A percentile compares a stretch with the other conserved stretches of the same genome.
Conservation (phyloP, 2,888 invertebrate species). For the Rhingia rostrata region DNA sequence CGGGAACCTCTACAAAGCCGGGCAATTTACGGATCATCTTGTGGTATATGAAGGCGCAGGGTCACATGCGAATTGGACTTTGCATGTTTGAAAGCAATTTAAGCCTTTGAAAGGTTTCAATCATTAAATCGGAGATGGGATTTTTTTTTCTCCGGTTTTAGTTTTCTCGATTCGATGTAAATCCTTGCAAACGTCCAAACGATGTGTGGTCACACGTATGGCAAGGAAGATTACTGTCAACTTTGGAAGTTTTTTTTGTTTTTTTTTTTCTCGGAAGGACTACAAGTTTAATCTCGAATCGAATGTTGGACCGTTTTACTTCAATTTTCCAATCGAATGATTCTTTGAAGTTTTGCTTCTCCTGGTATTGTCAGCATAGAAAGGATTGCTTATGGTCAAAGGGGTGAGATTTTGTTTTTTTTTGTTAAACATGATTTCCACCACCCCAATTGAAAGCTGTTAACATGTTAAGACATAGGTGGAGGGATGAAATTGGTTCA, state of each 20-base stretch:
- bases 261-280: not conserved
- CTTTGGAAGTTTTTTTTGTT: conserved; percentile 24
- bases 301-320: conserved; percentile 27
- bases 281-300: conserved; percentile 40
- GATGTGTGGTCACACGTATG: conserved; percentile 61
- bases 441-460: conserved; percentile 25
- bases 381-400: conserved; percentile 45
- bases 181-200: conserved; percentile 32
- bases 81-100: conserved; percentile 67
- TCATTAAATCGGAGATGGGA: conserved; percentile 24
- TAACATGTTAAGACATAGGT: conserved; percentile 38
- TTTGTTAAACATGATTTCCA: conserved; percentile 2
- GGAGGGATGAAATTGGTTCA: not conserved
- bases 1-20: conserved; percentile 8
- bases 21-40: conserved; percentile 38
- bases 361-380: conserved; percentile 32
- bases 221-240: conserved; percentile 64
- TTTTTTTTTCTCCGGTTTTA: conserved; percentile 2
- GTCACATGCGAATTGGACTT: conserved; percentile 36
- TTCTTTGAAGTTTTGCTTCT: conserved; percentile 48
- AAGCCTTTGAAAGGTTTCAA: conserved; percentile 51
- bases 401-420: conserved; percentile 14
- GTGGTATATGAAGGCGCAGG: conserved; percentile 66
- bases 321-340: conserved; percentile 57
- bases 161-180: conserved; percentile 23